Base-by-base conservation (phyloP, 35 echinoderm and acorn worm genomes). In the Chiridota heheva region DNA sequence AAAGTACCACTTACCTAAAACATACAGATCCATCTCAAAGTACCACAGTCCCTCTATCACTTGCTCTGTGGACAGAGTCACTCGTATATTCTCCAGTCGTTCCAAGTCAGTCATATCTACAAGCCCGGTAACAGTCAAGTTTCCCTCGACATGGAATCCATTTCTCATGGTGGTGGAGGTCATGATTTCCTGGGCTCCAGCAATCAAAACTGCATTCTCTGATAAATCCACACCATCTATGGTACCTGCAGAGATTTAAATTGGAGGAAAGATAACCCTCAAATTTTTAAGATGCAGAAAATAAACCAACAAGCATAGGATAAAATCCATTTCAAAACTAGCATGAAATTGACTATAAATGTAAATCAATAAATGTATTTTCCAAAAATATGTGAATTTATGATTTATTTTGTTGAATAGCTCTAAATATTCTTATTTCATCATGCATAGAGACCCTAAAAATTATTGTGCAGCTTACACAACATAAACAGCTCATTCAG, bases 31-130 rank as follows among this genome's bases (percentile, higher is more conserved):
- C 42, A 69, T 45, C 20, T 38, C 43, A 80, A 87, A 80, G 2
- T 30, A 37, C 85, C 85, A 87, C 20, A 17, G 20, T 28, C 85
- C 85, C 47, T 77, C 76, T 25, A 87, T 58, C 0, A 27, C 29
- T 70, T 87, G 85, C 4, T 69, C 62, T 24, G 8, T 70, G 29
- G 73, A 66, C 40, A 80, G 64, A n/a, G 70, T 87, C 7, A 87
- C 69, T 13, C 85, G 42, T 20, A 34, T 69, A 15, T 44, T 59
- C 4, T 65, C 73, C 7, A 87, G 59, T 58, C n/a, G 41, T n/a
- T 77, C 63, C 6, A 87, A 35, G 61, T 87, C 45, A 24, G 80
- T 75, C 2, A 36, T 27, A 80, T 87, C 85, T 16, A 87, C 85
- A 27, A 72, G 35, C 2, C 85, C 85, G 10, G 73, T 45, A 13